These are phyloP conservation scores for Drosophila mettleri DNA, from an alignment of 2,888 invertebrate species.

Conservation along the genomic window DNA sequence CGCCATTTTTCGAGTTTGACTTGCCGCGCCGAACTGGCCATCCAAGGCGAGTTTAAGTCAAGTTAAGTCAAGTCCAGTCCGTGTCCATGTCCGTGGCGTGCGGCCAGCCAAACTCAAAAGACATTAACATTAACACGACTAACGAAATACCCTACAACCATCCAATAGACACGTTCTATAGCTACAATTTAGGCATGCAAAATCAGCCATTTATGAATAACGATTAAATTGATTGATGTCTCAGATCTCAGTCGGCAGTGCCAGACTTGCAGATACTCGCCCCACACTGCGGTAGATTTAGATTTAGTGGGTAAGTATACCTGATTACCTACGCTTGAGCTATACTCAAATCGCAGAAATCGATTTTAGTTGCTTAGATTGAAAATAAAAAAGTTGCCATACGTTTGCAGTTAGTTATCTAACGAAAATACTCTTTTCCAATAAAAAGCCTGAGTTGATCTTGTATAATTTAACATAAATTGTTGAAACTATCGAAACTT, in stretches of 20 bases:
- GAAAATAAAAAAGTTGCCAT: background rate
- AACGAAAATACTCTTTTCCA: too few species aligned
- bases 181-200: background rate
- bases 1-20: constrained; percentile 67
- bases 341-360: background rate
- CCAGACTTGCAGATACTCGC: background rate
- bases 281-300: too few species aligned
- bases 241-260: background rate
- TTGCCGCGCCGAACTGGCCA: constrained; percentile 12
- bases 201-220: too few species aligned
- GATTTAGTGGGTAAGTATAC: too few species aligned
- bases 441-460: background rate
- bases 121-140: background rate
- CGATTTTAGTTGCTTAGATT: background rate
- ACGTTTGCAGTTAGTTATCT: too few species aligned
- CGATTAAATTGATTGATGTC: too few species aligned
- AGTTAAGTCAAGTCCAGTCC: background rate
- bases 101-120: constrained; percentile 35
- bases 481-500: too few species aligned
- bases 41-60: background rate
- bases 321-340: too few species aligned
- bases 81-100: constrained; percentile 28
- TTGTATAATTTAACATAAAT: background rate
- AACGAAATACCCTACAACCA: background rate
- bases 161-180: background rate